Evolutionary conservation across 1,140 invertebrate genomes (phyloP).

Genomic region (Rhopalosiphum maidis): DNA sequence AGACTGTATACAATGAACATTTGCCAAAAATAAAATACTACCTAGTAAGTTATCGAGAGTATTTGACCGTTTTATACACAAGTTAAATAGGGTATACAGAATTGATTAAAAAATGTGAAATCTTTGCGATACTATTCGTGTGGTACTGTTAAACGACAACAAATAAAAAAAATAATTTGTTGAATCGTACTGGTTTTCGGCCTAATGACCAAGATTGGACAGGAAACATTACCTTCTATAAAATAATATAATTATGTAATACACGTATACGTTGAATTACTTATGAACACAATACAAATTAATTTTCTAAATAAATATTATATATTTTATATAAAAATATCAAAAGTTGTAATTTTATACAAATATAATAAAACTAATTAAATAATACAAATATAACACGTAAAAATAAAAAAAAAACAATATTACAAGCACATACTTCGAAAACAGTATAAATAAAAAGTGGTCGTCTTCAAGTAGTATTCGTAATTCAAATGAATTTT

Average conservation of each 20-base stretch:
- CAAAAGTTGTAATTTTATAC: background rate
- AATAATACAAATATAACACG: background rate
- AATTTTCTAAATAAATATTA: background rate
- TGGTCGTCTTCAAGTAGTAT: background rate
- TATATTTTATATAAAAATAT: slow-evolving; percentile 23
- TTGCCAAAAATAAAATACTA: too few relatives aligned
- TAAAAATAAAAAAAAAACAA: slow-evolving; percentile 8
- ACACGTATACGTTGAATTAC: background rate
- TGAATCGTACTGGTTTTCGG: background rate
- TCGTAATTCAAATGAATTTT: background rate
- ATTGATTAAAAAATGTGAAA: too few relatives aligned
- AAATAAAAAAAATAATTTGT: background rate
- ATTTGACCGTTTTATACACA: too few relatives aligned
- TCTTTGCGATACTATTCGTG: too few relatives aligned
- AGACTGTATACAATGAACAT: too few relatives aligned
- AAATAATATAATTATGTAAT: too few relatives aligned
- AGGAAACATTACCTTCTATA: background rate
- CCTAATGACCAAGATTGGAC: background rate
- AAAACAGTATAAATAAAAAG: background rate
- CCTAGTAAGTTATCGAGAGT: too few relatives aligned
- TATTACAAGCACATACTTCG: background rate
- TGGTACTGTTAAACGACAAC: too few relatives aligned
- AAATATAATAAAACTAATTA: background rate
- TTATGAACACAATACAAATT: background rate
- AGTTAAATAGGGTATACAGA: too few relatives aligned